A percentile compares a stretch with the other conserved stretches of the same genome.
These are phyloP conservation scores for Oeneis ivallda DNA, from an alignment of 2,888 invertebrate species.

Conservation along the genomic window DNA sequence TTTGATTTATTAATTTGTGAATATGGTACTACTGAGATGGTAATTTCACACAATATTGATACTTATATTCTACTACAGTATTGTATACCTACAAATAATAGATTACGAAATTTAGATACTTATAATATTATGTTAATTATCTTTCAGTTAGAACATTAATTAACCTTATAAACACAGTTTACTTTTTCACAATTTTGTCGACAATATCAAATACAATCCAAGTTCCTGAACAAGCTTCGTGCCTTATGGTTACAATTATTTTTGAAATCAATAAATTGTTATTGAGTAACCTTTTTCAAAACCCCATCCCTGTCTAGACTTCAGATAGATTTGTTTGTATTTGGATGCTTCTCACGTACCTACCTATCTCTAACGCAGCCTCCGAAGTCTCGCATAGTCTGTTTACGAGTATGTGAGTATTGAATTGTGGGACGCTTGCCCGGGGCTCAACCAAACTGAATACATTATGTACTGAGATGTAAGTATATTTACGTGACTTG, in stretches of 20 bases:
- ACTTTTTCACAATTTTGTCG: too few species aligned
- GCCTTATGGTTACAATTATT: neutral
- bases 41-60: too few species aligned
- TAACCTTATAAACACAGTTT: too few species aligned
- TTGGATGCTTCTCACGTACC: neutral
- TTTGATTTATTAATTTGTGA: too few species aligned
- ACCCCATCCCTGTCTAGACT: neutral
- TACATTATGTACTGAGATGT: constrained; percentile 2
- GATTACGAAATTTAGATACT: too few species aligned
- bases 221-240: neutral
- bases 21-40: too few species aligned
- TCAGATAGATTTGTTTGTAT: neutral
- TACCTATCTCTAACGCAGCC: neutral
- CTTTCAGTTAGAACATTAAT: too few species aligned
- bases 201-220: too few species aligned
- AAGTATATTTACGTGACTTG: constrained; percentile 3
- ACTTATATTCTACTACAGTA: too few species aligned
- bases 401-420: neutral
- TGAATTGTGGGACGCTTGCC: neutral
- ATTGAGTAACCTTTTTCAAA: neutral
- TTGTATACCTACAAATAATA: too few species aligned
- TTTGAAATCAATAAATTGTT: neutral
- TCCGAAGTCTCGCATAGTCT: neutral
- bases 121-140: too few species aligned
- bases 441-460: constrained; percentile 5